Evolutionary conservation across 2,888 invertebrate species (phyloP).

Genomic region (Congeria kusceri): DNA sequence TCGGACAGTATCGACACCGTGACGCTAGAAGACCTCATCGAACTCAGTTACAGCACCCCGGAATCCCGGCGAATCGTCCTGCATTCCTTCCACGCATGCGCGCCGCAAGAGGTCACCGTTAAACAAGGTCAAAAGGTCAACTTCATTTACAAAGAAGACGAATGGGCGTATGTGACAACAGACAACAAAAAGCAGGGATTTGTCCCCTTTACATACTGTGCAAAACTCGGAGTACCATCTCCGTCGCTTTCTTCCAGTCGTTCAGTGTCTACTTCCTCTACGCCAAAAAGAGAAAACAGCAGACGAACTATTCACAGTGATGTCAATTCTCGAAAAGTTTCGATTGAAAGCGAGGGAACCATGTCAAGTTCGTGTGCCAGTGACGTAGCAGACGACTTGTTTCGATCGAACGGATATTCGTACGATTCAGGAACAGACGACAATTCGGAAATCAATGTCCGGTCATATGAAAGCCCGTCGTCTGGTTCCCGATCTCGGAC

Average conservation of each 20-base stretch:
- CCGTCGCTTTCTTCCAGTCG: neutral
- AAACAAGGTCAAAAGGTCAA: constrained; percentile 95
- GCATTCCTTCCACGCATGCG: constrained; percentile 95
- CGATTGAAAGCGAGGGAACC: constrained; percentile 26
- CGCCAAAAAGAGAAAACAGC: neutral
- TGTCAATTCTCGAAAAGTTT: constrained; percentile 11
- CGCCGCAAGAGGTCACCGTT: constrained; percentile 96
- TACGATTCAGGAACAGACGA: constrained; percentile 27
- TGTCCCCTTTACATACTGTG: constrained; percentile 93
- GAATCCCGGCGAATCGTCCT: constrained; percentile 72
- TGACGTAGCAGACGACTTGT: constrained; percentile 39
- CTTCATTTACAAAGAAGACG: constrained; percentile 96
- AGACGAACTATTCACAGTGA: constrained; percentile 4
- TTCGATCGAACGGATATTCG: constrained; percentile 43
- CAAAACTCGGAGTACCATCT: constrained; percentile 41
- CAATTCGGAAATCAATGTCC: neutral
- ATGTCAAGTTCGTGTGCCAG: constrained; percentile 8
- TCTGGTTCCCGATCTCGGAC: too few species aligned
- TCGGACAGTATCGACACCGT: constrained; percentile 97
- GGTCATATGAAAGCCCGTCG: neutral
- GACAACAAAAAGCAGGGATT: constrained; percentile 96
- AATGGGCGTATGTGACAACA: constrained; percentile 98
- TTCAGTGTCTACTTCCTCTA: neutral
- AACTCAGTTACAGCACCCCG: constrained; percentile 87
- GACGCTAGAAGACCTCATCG: constrained; percentile 95